Conservation (phyloP, 2,797 vertebrate genomes). For the Cuniculus paca region DNA sequence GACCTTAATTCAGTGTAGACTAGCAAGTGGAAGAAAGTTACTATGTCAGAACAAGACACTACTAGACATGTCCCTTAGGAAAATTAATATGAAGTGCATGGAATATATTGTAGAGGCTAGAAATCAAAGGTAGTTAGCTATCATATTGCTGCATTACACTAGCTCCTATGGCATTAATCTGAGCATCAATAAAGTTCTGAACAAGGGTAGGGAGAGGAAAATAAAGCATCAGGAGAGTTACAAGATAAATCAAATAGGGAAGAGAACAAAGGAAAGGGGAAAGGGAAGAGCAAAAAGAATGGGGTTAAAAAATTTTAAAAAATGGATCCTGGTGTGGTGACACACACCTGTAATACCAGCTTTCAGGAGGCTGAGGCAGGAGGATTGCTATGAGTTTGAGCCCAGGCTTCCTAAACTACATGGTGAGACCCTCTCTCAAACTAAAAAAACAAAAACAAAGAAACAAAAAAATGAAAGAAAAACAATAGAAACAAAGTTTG, state of each 20-base stretch:
- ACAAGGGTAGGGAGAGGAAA: not conserved
- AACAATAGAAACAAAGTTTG: not conserved
- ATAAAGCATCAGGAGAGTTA: not conserved
- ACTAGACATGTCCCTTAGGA: not conserved
- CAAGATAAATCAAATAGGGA: not conserved
- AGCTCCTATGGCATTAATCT: not conserved
- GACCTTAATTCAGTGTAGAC: not conserved
- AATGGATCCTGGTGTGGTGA: not conserved
- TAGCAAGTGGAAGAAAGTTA: not conserved
- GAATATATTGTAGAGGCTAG: not conserved
- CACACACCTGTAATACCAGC: not conserved
- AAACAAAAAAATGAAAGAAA: not conserved
- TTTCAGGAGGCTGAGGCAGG: not conserved
- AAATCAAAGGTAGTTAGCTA: conserved; percentile 28
- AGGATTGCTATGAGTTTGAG: not conserved
- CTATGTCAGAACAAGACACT: not conserved
- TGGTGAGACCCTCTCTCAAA: not conserved
- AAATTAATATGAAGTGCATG: conserved; percentile 9
- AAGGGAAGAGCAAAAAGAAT: not conserved
- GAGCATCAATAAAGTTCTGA: not conserved
- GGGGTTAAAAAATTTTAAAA: not conserved
- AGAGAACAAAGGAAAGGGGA: not conserved
- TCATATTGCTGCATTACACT: not conserved
- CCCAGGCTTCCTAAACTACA: not conserved
- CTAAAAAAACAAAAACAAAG: too few relatives aligned